A percentile compares a stretch with the other conserved stretches of the same genome.
phyloP scores from a whole-genome alignment of 2,113 vertebrate genomes.

The Pica pica region DNA sequence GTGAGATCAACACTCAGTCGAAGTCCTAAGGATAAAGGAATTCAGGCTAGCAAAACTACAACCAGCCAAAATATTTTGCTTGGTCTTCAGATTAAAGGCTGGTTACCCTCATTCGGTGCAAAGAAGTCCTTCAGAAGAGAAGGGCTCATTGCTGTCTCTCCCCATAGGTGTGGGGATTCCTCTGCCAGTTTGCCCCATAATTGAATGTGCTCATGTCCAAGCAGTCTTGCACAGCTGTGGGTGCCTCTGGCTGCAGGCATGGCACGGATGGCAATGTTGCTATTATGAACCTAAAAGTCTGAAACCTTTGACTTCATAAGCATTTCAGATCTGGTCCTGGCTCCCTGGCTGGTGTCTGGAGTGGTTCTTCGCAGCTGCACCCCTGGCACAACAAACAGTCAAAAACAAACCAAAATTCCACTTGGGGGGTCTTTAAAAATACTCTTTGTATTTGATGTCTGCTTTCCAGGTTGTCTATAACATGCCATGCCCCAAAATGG shows the following conservation, averaged over 20 bases:
- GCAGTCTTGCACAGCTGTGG: rapidly evolving
- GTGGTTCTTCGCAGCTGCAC: background rate
- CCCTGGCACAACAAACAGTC: background rate
- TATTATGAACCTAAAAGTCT: background rate
- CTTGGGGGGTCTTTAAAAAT: background rate
- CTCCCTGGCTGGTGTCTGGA: background rate
- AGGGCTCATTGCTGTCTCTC: background rate
- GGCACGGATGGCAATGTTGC: background rate
- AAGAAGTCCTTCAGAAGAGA: background rate
- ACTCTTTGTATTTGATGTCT: background rate
- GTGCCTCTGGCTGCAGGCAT: background rate
- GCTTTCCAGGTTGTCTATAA: background rate
- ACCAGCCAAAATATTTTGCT: background rate
- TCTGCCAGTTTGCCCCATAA: rapidly evolving
- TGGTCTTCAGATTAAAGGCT: background rate
- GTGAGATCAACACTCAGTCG: background rate
- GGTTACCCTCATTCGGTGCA: background rate
- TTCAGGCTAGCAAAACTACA: background rate
- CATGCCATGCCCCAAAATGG: background rate
- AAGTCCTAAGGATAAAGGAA: background rate
- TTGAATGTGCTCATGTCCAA: rapidly evolving
- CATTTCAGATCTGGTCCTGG: background rate
- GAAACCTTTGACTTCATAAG: background rate
- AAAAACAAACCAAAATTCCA: background rate
- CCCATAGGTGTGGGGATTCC: background rate